These are phyloP conservation scores for Eulemur macaco DNA, from an alignment of 2,113 vertebrate species.

Conservation along the genomic window DNA sequence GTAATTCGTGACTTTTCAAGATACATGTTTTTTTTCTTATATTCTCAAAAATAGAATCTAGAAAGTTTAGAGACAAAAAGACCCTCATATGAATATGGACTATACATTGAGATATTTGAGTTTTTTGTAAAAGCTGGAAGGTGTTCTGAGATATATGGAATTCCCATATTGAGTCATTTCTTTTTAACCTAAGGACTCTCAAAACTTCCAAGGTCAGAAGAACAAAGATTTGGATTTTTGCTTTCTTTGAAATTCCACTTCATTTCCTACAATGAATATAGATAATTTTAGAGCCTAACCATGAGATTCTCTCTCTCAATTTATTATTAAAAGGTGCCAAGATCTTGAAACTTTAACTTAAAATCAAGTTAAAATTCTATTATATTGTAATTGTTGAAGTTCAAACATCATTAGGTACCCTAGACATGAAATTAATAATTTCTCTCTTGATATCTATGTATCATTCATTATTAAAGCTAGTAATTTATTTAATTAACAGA, in stretches of 20 bases:
- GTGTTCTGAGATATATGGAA: not conserved
- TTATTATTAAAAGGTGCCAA: conserved; percentile 44
- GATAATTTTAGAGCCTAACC: conserved; percentile 43
- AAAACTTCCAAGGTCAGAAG: not conserved
- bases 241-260: conserved; percentile 20
- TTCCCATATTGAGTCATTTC: not conserved
- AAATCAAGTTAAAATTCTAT: conserved; percentile 76
- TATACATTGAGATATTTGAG: not conserved
- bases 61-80: not conserved
- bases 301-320: not conserved
- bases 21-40: not conserved
- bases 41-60: not conserved
- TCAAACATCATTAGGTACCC: conserved; percentile 69
- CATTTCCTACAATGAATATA: conserved; percentile 40
- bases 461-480: conserved; percentile 80
- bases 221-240: not conserved
- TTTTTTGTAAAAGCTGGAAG: not conserved
- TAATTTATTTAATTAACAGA: conserved; percentile 78
- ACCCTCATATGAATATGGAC: not conserved
- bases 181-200: not conserved
- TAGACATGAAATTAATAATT: conserved; percentile 71
- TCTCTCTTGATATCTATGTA: conserved; percentile 61
- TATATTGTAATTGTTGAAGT: conserved; percentile 62
- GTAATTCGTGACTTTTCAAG: not conserved
- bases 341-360: conserved; percentile 43